These are phyloP conservation scores for Hybognathus amarus DNA, from an alignment of 2,797 vertebrate genomes.

Conservation along the genomic window DNA sequence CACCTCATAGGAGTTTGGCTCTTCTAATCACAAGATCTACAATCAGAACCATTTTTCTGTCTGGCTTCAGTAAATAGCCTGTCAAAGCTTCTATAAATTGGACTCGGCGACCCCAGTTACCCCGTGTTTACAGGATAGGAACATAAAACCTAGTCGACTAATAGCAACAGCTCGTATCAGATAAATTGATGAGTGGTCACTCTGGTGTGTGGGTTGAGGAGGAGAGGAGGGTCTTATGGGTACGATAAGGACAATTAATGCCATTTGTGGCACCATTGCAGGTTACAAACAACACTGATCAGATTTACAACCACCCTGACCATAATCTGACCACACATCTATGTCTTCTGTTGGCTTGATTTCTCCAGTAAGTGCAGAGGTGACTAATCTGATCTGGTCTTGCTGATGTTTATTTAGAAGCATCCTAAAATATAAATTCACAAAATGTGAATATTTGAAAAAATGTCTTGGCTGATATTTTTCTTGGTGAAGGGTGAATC, in stretches of 20 bases:
- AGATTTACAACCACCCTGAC: constrained; percentile 5
- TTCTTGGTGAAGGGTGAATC: background rate
- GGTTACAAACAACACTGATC: constrained; percentile 19
- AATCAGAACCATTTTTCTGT: constrained; percentile 33
- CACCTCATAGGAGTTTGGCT: background rate
- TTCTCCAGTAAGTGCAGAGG: constrained; percentile 19
- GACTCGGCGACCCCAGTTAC: constrained; percentile 18
- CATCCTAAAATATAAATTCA: background rate
- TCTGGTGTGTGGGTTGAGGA: background rate
- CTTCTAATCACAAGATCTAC: constrained; percentile 38
- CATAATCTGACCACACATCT: constrained; percentile 1
- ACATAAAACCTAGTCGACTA: constrained; percentile 50
- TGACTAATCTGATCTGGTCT: constrained; percentile 24
- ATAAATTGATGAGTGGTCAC: constrained; percentile 24
- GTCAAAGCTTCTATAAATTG: constrained; percentile 44
- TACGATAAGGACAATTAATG: constrained; percentile 35
- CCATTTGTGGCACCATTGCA: background rate
- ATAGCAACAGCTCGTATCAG: constrained; percentile 40
- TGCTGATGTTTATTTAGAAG: constrained; percentile 26
- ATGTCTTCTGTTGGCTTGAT: background rate
- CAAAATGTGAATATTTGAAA: background rate
- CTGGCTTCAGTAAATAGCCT: constrained; percentile 33
- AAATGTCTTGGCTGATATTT: background rate
- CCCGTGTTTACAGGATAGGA: constrained; percentile 39
- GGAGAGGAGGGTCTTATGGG: background rate